Evolutionary conservation across 2,797 vertebrate genomes (phyloP), one percentile per base, ranked within the genome.

Genomic region (Chrosomus eos): DNA sequence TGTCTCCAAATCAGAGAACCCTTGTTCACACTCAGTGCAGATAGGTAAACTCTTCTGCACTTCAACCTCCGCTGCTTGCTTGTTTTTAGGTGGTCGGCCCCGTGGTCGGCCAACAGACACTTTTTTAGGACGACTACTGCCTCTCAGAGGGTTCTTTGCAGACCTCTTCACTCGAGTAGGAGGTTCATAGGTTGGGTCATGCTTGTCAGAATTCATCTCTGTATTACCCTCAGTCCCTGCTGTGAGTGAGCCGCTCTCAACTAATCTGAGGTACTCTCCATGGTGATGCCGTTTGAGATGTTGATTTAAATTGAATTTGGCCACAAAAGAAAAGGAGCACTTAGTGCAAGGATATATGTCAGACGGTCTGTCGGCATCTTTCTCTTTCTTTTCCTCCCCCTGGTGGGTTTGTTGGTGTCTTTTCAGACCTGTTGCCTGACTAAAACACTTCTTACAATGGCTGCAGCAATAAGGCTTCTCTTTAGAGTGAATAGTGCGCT

Each of bases 391-490:
- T 21, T 80, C 78, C 40, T 85, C 72, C 28, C 36, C 48, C 33
- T 77, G 89, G 88, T 96, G 95, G 36, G 93, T 90, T 4, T 90
- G 89, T 88, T 94, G 94, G 90, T 96, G 95, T 88, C 94, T 90
- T 82, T 94, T 92, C 28, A 95, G 86, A 8, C 94, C 94, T 0
- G 94, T 95, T 0, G 94, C 93, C 84, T 95, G 95, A 86, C 92
- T 94, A 26, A 96, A 96, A 13, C 93, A 94, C 4, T 94, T 92
- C 85, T 90, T 91, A 88, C 95, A 95, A n/a, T 90, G 91, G 6
- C 89, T 84, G 90, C 95, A 96, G 89, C 94, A 95, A 89, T 95
- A 96, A 11, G 95, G 95, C 0, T 94, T 94, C 75, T 92, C 94
- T 90, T 95, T 95, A 0, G 93, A 92, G 88, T 96, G 95, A 45